Evolutionary conservation across 1,140 invertebrate species (phyloP), one percentile per base, ranked within the genome.

Genomic region (Bactericera cockerelli): DNA sequence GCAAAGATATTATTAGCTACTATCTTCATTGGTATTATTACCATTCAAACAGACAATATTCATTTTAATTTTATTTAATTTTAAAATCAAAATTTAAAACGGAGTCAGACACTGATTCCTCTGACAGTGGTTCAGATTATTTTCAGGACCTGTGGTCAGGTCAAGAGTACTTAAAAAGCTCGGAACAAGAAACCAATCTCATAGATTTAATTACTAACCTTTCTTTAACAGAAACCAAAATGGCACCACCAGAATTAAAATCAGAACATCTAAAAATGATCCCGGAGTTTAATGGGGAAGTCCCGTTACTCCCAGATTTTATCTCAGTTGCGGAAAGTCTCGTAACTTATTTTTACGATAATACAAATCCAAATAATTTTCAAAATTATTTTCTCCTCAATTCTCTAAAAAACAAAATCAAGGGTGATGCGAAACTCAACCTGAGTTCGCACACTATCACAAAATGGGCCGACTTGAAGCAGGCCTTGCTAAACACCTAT

Each of bases 271-370:
- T 49, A 3, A 8, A 49, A 42, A 21, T 54, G 4, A 10, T 54
- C 2, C 39, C 38, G 6, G 25, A 55, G 54, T 63, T 62, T 3
- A 53, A 13, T 21, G 22, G 24, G 2, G 38, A 24, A 22, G 16
- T 53, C 28, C 4, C 6, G 1, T 28, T 33, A 65, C 74, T 65
- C 74, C 74, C 42, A 49, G 42, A 49, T n/a, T 49, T 49, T 16
- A 49, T 49, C 8, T 3, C 42, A 4, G n/a, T 49, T 49, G n/a
- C 42, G 8, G 42, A 49, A 3, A 49, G n/a, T 6, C 22, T 49
- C 4, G 42, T 49, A 22, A n/a, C n/a, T 6, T 49, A 49, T n/a
- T 49, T 49, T n/a, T 6, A 3, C 19, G 22, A 49, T 49, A 6
- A 3, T 6, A 16, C 6, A 49, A 16, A n/a, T 16, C 42, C 42